These are phyloP conservation scores for Caenorhabditis plicata DNA, from an alignment of 2,888 invertebrate genomes.

Conservation along the genomic window DNA sequence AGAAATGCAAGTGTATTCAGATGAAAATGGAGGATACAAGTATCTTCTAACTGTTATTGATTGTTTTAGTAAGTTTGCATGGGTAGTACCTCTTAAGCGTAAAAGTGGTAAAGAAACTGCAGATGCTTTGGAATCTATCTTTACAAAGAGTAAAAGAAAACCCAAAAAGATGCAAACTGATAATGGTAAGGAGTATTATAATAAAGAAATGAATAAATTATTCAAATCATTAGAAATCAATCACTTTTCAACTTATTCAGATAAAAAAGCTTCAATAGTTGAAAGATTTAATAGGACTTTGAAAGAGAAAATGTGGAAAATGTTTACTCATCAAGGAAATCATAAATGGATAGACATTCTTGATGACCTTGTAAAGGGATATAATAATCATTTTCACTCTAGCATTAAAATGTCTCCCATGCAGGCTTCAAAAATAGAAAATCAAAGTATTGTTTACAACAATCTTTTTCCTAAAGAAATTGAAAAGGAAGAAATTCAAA, in stretches of 20 bases:
- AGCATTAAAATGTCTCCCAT: constrained; percentile 39
- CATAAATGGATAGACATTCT: constrained; percentile 42
- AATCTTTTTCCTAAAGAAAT: constrained; percentile 8
- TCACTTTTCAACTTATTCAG: constrained; percentile 34
- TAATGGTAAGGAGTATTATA: constrained; percentile 45
- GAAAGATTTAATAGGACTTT: constrained; percentile 45
- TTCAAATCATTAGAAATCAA: constrained; percentile 39
- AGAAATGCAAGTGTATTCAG: constrained; percentile 42
- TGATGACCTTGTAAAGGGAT: constrained; percentile 25
- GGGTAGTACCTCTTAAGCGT: constrained; percentile 36
- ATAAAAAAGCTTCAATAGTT: constrained; percentile 39
- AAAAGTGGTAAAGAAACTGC: constrained; percentile 47
- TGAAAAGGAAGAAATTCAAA: constrained; percentile 3
- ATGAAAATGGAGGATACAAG: constrained; percentile 38
- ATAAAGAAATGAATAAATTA: constrained; percentile 27
- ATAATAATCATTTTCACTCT: constrained; percentile 45
- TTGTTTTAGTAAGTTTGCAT: constrained; percentile 46
- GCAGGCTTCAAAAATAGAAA: constrained; percentile 24
- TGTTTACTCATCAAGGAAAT: constrained; percentile 41
- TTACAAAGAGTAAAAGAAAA: constrained; percentile 32
- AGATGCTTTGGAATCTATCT: constrained; percentile 35
- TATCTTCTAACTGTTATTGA: constrained; percentile 32
- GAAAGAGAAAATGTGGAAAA: constrained; percentile 42
- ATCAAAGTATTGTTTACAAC: constrained; percentile 8
- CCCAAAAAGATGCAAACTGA: constrained; percentile 44